Conservation (phyloP, 2,888 invertebrate genomes). For the Dimorphilus gyrociliatus region DNA sequence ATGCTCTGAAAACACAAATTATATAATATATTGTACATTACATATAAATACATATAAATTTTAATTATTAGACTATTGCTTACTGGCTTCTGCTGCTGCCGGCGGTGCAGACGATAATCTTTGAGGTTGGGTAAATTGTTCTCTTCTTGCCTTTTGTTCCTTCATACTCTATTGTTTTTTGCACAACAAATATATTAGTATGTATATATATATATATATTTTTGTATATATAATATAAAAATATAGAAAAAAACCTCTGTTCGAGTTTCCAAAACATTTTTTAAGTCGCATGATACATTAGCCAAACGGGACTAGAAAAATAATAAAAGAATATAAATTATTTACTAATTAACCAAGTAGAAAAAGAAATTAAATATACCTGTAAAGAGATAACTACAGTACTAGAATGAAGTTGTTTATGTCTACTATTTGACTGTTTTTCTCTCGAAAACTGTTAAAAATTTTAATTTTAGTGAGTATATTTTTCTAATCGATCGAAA, state of each 20-base stretch:
- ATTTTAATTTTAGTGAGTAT: background rate
- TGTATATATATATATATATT: background rate
- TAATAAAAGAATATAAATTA: slow-evolving; percentile 4
- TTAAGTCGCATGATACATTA: slow-evolving; percentile 91
- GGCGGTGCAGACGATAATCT: too few relatives aligned
- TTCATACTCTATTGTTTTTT: slow-evolving; percentile 56
- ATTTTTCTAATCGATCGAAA: background rate
- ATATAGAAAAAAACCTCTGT: slow-evolving; percentile 50
- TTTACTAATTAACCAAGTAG: too few relatives aligned
- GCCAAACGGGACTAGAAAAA: slow-evolving; percentile 61
- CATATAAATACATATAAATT: background rate
- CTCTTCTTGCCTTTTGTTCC: slow-evolving; percentile 77
- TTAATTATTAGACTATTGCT: background rate
- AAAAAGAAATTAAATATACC: too few relatives aligned
- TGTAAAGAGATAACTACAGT: slow-evolving; percentile 37
- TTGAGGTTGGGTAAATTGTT: slow-evolving; percentile 62
- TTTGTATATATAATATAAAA: background rate
- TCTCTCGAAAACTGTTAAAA: slow-evolving; percentile 22
- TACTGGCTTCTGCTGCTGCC: too few relatives aligned
- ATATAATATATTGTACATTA: background rate
- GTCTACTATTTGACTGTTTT: slow-evolving; percentile 44
- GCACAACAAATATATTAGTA: background rate
- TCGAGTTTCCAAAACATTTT: slow-evolving; percentile 86
- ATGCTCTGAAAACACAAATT: slow-evolving; percentile 38
- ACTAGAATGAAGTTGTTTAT: slow-evolving; percentile 46